Conservation (phyloP, 2,888 invertebrate species). For the Salticus scenicus region DNA sequence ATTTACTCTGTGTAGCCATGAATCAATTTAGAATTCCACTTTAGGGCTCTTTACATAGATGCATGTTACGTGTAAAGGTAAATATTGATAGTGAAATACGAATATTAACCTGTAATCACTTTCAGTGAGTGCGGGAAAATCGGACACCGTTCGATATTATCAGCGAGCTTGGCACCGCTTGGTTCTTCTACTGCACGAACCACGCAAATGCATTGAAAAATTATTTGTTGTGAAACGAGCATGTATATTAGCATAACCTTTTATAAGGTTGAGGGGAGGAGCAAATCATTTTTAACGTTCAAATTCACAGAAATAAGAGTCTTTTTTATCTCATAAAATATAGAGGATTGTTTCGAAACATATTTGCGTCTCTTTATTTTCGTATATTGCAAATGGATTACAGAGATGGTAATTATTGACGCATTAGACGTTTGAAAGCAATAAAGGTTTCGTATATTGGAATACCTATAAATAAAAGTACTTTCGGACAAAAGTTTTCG, state of each 20-base stretch:
- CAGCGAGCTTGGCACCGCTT: constrained; percentile 29
- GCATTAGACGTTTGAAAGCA: too few species aligned
- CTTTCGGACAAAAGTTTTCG: too few species aligned
- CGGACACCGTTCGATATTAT: constrained; percentile 1
- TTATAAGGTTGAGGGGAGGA: constrained; percentile 16
- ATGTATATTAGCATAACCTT: constrained; percentile 42
- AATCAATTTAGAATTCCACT: neutral
- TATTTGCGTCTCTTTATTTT: neutral
- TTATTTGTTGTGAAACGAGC: neutral
- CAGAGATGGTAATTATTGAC: neutral
- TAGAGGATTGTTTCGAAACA: neutral
- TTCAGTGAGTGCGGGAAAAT: neutral
- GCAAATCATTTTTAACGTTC: neutral
- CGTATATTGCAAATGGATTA: neutral
- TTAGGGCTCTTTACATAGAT: neutral
- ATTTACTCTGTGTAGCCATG: neutral
- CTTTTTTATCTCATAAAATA: neutral
- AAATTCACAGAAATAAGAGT: neutral
- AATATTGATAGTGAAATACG: neutral
- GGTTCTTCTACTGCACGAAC: neutral
- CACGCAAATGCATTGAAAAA: neutral
- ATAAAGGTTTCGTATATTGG: too few species aligned
- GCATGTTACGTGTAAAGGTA: neutral
- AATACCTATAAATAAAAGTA: too few species aligned
- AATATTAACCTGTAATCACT: neutral